Conservation (phyloP, 2,113 vertebrate species). For the Azemiops feae region DNA sequence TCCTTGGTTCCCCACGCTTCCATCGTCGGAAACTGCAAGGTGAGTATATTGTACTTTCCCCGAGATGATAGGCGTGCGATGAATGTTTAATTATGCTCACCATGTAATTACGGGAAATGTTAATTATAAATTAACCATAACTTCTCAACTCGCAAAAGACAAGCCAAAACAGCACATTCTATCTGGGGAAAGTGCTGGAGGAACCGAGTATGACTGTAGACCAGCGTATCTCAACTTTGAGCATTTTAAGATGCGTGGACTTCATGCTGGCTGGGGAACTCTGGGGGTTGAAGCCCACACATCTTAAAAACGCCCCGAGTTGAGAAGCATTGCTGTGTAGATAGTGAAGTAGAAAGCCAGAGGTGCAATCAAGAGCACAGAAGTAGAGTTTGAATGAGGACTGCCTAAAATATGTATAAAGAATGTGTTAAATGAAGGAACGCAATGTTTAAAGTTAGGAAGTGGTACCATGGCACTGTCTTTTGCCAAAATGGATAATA, state of each 20-base stretch:
- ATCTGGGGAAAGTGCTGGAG: background rate
- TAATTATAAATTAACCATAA: background rate
- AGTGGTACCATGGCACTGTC: background rate
- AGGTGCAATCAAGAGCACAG: too few relatives aligned
- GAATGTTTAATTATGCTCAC: background rate
- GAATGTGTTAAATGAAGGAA: background rate
- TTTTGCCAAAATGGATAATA: background rate
- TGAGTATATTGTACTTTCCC: slow-evolving; percentile 42
- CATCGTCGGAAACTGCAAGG: slow-evolving; percentile 92
- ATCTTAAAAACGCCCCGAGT: background rate
- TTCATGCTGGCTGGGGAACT: background rate
- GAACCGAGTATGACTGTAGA: background rate
- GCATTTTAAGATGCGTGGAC: background rate
- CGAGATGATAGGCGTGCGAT: accelerated
- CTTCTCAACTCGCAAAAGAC: background rate
- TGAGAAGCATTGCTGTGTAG: background rate
- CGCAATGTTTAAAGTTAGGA: too few relatives aligned
- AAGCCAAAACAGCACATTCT: background rate
- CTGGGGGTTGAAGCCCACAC: background rate
- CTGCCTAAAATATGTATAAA: background rate
- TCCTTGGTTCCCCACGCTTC: slow-evolving; percentile 89
- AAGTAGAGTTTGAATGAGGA: background rate
- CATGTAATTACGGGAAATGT: too few relatives aligned
- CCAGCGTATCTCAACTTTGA: background rate
- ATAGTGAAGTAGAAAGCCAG: background rate